phyloP scores from a whole-genome alignment of 2,888 invertebrate genomes.

The Parnassius smintheus region DNA sequence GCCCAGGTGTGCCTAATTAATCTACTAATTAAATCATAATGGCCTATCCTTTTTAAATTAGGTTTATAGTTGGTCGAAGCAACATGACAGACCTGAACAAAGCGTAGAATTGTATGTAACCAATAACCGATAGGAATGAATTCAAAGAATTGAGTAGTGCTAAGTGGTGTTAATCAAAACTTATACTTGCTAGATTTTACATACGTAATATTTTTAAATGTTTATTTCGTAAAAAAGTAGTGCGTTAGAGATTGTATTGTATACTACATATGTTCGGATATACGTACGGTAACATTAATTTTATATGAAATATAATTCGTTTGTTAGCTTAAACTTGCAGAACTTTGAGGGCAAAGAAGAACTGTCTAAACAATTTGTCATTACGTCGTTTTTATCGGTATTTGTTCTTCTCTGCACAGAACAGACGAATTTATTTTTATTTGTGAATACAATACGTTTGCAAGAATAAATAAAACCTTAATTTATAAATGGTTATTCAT shows the following conservation, averaged over 20 bases:
- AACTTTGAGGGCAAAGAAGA: no score
- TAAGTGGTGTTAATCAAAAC: constrained; percentile 34
- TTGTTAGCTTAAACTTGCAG: no score
- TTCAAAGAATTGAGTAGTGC: constrained; percentile 18
- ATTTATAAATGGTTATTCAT: no score
- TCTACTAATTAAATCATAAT: constrained; percentile 1
- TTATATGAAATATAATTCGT: not conserved
- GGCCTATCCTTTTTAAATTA: constrained; percentile 2
- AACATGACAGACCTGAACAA: not conserved
- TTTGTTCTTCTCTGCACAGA: no score
- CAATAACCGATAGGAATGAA: constrained; percentile 7
- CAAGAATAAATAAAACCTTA: no score
- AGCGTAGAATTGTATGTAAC: not conserved
- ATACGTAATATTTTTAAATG: constrained; percentile 64
- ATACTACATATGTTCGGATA: constrained; percentile 35
- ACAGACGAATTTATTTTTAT: no score
- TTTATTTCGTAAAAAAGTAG: constrained; percentile 58
- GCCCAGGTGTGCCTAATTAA: not conserved
- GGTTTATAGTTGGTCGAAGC: not conserved
- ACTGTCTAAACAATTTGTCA: no score
- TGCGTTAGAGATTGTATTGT: constrained; percentile 48
- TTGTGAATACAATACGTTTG: no score
- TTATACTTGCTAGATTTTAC: constrained; percentile 56
- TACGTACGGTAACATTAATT: constrained; percentile 29
- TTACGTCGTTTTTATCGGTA: no score